Conservation (phyloP, 53 echinoderm and acorn worm genomes). For the Zoroaster sp. region DNA sequence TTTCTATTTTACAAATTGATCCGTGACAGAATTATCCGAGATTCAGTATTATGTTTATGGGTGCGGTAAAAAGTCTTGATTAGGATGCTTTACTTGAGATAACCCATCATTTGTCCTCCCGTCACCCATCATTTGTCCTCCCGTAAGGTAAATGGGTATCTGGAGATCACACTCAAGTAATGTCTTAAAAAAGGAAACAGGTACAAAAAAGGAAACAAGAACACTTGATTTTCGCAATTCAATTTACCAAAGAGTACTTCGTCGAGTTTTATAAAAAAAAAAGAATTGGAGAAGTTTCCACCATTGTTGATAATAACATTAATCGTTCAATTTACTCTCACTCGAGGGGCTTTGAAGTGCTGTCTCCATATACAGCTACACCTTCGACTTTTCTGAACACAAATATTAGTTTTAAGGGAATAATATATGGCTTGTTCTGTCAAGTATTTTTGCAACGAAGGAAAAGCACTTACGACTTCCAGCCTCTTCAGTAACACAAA, state of each 20-base stretch:
- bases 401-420: slow-evolving; percentile 44
- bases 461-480: not conserved
- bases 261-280: not conserved
- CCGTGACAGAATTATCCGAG: not conserved
- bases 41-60: too few relatives aligned
- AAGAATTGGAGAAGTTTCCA: not conserved
- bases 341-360: not conserved
- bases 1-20: too few relatives aligned
- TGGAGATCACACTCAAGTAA: too few relatives aligned
- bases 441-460: not conserved
- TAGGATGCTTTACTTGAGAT: too few relatives aligned
- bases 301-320: slow-evolving; percentile 19
- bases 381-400: slow-evolving; percentile 34
- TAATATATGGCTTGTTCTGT: slow-evolving; percentile 12
- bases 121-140: too few relatives aligned
- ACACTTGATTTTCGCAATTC: not conserved
- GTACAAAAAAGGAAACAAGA: too few relatives aligned
- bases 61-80: too few relatives aligned
- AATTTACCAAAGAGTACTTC: not conserved
- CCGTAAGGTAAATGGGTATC: too few relatives aligned
- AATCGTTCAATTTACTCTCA: not conserved
- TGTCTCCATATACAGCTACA: not conserved
- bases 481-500: slow-evolving; percentile 12
- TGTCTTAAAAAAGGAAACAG: too few relatives aligned
- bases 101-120: too few relatives aligned